Conservation (phyloP, 2,797 vertebrate species). For the Esox lucius region DNA sequence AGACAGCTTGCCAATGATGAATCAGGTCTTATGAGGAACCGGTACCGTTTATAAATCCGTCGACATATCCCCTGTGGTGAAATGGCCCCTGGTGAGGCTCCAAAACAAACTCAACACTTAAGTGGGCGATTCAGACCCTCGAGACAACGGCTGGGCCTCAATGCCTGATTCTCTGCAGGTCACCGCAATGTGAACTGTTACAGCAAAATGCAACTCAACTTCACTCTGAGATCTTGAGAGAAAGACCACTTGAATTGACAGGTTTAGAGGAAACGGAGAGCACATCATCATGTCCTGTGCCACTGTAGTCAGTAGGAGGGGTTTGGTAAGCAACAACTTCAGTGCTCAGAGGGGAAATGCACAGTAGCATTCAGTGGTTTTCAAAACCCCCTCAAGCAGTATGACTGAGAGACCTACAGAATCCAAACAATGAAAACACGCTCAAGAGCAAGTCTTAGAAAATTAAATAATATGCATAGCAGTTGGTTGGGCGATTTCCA, state of each 20-base stretch:
- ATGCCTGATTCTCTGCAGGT: neutral
- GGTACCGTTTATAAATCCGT: neutral
- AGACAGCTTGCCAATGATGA: neutral
- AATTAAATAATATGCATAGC: neutral
- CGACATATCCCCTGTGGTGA: neutral
- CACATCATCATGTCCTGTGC: neutral
- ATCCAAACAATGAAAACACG: neutral
- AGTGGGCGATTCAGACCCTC: no score
- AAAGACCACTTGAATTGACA: neutral
- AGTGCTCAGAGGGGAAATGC: constrained; percentile 53
- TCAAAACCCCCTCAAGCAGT: neutral
- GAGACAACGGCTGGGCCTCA: neutral
- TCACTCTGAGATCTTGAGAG: neutral
- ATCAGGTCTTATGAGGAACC: neutral
- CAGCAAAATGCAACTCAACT: neutral
- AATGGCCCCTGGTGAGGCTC: neutral
- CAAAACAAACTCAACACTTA: neutral
- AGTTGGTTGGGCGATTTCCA: no score
- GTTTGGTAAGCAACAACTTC: neutral
- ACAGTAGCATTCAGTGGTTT: constrained; percentile 11
- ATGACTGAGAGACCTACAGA: neutral
- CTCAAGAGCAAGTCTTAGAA: no score
- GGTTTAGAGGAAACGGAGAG: neutral
- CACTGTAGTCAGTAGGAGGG: neutral
- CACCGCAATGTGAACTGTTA: neutral